Evolutionary conservation across 2,113 vertebrate genomes (phyloP).

Genomic region (Brachyhypopomus gauderio): DNA sequence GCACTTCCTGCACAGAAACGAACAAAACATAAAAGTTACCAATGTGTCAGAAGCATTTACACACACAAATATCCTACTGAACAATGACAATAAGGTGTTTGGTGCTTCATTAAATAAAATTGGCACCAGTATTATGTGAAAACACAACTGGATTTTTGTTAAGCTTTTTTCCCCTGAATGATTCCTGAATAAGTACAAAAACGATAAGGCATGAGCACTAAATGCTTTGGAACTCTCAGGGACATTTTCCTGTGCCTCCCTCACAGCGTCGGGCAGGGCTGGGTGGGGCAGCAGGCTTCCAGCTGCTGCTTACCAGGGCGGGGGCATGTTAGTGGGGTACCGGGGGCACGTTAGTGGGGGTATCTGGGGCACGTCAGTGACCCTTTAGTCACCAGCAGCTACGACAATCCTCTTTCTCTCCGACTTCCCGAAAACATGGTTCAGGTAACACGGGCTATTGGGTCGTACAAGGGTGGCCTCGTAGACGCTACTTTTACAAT

Average conservation of each 20-base stretch:
- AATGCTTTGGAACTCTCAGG: no score
- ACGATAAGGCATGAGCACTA: background rate
- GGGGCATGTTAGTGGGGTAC: no score
- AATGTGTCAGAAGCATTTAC: background rate
- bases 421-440: background rate
- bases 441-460: background rate
- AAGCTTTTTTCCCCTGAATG: no score
- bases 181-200: background rate
- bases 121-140: background rate
- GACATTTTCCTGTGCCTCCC: no score
- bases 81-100: background rate
- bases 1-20: conserved; percentile 75
- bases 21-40: background rate
- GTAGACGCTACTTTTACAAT: background rate
- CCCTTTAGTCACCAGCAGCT: background rate
- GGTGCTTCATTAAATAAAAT: background rate
- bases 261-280: background rate
- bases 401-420: background rate
- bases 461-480: background rate
- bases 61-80: background rate
- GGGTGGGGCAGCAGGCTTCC: background rate
- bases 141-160: background rate
- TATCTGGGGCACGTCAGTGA: background rate
- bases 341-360: background rate
- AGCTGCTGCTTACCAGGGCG: background rate